Evolutionary conservation across 2,797 vertebrate species (phyloP).

Genomic region (Orientallactaga sibirica): DNA sequence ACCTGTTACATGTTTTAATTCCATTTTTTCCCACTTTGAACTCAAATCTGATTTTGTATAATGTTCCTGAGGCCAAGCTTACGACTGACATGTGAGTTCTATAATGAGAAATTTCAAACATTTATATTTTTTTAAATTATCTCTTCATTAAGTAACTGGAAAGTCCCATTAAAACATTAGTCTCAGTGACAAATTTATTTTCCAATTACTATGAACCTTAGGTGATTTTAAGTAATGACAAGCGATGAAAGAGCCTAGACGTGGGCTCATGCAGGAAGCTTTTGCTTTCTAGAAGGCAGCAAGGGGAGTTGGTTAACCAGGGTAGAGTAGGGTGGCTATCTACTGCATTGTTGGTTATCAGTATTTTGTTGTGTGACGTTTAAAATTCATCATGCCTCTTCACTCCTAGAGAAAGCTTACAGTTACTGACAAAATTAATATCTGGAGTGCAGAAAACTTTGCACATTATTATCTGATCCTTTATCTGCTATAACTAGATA

Average conservation of each 20-base stretch:
- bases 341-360: neutral
- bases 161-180: neutral
- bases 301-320: too few species aligned
- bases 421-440: slow-evolving; percentile 13
- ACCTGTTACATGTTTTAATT: neutral
- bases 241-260: neutral
- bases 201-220: slow-evolving; percentile 26
- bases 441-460: slow-evolving; percentile 14
- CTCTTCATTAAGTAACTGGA: slow-evolving; percentile 35
- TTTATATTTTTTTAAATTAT: slow-evolving; percentile 18
- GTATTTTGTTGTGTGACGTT: neutral
- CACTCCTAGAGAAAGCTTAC: neutral
- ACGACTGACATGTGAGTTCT: neutral
- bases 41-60: slow-evolving; percentile 6
- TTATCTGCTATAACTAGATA: neutral
- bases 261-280: neutral
- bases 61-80: slow-evolving; percentile 44
- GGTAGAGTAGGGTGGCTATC: neutral
- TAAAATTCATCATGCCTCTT: slow-evolving; percentile 41
- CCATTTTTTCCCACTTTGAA: slow-evolving; percentile 35
- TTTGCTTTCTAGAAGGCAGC: neutral
- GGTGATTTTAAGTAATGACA: slow-evolving; percentile 20
- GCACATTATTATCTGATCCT: slow-evolving; percentile 39
- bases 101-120: slow-evolving; percentile 23
- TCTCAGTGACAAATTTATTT: slow-evolving; percentile 36